Base-by-base conservation (phyloP, 92 coral and sea anemone species). In the Isaurus tuberculatus region DNA sequence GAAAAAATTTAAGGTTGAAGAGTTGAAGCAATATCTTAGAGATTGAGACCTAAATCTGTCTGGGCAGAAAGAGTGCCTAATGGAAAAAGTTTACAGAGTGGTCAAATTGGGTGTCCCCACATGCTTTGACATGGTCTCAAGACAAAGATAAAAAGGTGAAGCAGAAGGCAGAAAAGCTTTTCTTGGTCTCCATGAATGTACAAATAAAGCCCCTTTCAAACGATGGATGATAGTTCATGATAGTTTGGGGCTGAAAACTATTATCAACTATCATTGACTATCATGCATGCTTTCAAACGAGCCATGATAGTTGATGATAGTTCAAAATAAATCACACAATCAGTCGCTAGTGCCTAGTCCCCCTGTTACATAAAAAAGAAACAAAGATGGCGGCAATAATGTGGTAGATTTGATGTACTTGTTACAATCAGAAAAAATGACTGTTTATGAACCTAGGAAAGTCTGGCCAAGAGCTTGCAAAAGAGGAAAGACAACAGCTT, bases 401-500 rank as follows among this genome's bases (percentile, higher is more conserved):
- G 20, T 55, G 9, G 63, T n/a, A 17, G 63, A 55, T 17, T 22
- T 55, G 63, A 17, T 17, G 63, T 55, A 17, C 9, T 8, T 17
- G 63, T 22, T 55, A 55, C 63, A 55, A 55, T 17, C 20, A 55
- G 26, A 55, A 55, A 15, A 55, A 1, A 55, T 17, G 26, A n/a
- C 63, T 55, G 22, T 17, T 22, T 2, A 0, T 22, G 8, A 22
- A 17, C 26, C 15, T 55, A 1, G 25, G 51, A 75, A 63, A 40
- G 44, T 40, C 44, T 13, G 4, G 44, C 44, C 44, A 40, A 40
- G 44, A 40, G 44, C 1, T 75, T 42, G 36, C 19, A 75, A 23
- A 28, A 28, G 73, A 8, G 58, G 72, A 46, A 66, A 72, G 33
- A 86, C 79, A 19, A 49, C 79, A 40, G 36, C 49, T 23, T 86